These are phyloP conservation scores for Heterochromis multidens DNA, from an alignment of 2,113 vertebrate genomes.

Conservation along the genomic window DNA sequence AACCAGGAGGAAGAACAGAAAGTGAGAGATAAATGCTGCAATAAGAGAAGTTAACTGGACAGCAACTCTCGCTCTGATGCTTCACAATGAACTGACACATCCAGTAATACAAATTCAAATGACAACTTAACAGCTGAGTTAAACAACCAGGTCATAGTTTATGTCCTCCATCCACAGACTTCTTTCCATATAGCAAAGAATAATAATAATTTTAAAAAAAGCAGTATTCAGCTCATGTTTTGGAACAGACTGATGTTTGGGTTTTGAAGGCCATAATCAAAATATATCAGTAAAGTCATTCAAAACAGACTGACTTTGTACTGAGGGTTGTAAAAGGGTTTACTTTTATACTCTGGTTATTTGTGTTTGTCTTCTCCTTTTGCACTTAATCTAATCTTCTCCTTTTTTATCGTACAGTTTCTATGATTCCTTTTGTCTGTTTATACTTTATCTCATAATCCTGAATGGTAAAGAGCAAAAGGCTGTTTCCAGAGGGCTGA, in stretches of 20 bases:
- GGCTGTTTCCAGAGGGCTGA: neutral
- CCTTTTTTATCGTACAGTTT: neutral
- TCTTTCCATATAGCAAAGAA: neutral
- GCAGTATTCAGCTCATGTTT: neutral
- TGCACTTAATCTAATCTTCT: neutral
- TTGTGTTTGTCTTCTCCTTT: neutral
- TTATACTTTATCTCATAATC: neutral
- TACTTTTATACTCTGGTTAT: neutral
- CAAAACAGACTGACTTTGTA: neutral
- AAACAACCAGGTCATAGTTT: neutral
- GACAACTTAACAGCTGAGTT: neutral
- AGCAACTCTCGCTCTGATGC: constrained; percentile 1
- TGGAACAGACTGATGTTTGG: neutral
- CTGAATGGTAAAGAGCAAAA: neutral
- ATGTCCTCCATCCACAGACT: neutral
- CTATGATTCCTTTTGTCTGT: neutral
- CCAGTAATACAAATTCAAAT: neutral
- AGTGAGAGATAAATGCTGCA: neutral
- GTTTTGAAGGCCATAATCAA: neutral
- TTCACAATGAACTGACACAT: neutral
- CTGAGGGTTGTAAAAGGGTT: neutral
- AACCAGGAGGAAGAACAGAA: constrained; percentile 44
- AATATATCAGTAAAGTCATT: neutral
- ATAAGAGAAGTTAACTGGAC: constrained; percentile 16
- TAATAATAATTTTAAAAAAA: neutral